Evolutionary conservation across 2,888 invertebrate genomes (phyloP).

Genomic region (Allolobophora icterica): DNA sequence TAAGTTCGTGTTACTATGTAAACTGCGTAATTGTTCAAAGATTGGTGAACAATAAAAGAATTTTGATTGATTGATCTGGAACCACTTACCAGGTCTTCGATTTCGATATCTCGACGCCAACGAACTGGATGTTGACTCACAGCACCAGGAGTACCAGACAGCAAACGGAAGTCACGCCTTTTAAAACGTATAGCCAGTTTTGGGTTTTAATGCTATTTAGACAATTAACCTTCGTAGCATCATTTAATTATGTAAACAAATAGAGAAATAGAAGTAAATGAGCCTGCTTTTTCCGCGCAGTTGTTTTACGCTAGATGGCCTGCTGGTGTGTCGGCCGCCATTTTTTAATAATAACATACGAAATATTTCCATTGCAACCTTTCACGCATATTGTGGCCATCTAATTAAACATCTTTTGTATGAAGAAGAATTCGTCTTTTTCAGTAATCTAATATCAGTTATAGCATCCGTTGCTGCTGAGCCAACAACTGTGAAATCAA

Average conservation of each 20-base stretch:
- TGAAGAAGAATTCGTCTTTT: not conserved
- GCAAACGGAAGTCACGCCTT: conserved; percentile 26
- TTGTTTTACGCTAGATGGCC: not conserved
- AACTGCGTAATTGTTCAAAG: no score
- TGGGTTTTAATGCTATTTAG: no score
- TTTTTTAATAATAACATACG: not conserved
- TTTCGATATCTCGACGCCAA: not conserved
- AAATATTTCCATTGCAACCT: not conserved
- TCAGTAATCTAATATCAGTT: no score
- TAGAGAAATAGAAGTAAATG: not conserved
- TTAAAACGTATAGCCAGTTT: not conserved
- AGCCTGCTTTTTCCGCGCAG: no score
- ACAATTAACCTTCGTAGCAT: no score
- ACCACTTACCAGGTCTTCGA: conserved; percentile 20
- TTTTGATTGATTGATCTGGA: no score
- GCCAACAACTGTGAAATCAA: no score
- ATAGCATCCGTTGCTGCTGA: no score
- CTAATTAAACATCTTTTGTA: not conserved
- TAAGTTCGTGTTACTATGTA: no score
- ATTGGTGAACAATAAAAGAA: no score
- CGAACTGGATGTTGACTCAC: conserved; percentile 6
- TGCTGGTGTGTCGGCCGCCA: not conserved
- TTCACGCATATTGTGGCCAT: not conserved
- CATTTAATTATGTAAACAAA: not conserved
- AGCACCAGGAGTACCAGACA: not conserved